A percentile compares a stretch with the other conserved stretches of the same genome.
Evolutionary conservation across 2,797 vertebrate genomes (phyloP).

Genomic region (Petrocephalus schoutedeni): DNA sequence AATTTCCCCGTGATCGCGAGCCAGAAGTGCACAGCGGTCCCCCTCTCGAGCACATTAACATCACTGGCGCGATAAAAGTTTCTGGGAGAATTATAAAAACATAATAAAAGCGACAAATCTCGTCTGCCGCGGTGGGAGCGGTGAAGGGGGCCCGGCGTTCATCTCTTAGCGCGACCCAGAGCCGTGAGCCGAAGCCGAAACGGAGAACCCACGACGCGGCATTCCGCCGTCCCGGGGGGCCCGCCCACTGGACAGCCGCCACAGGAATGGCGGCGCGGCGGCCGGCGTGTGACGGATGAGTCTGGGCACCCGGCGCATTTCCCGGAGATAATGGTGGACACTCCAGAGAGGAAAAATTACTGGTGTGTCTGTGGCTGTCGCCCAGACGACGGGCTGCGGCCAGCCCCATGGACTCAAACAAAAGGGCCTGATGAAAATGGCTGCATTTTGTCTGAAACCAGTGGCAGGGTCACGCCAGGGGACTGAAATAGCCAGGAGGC

Average conservation of each 20-base stretch:
- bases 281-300: background rate
- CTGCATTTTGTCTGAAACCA: background rate
- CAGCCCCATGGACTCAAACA: background rate
- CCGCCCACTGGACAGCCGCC: background rate
- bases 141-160: no score
- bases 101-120: background rate
- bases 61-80: background rate
- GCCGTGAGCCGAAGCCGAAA: background rate
- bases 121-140: background rate
- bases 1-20: background rate
- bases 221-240: background rate
- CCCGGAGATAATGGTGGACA: background rate
- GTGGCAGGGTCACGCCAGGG: background rate
- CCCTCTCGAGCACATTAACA: background rate
- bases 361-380: background rate
- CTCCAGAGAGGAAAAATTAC: background rate
- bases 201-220: background rate
- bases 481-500: background rate
- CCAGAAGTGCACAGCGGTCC: background rate
- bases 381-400: background rate
- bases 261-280: background rate
- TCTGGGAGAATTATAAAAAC: background rate
- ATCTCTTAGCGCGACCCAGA: background rate
- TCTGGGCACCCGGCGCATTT: background rate
- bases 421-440: constrained; percentile 9